A percentile compares a stretch with the other conserved stretches of the same genome.
Evolutionary conservation across 2,797 vertebrate species (phyloP).

Genomic region (Vespertilio murinus): DNA sequence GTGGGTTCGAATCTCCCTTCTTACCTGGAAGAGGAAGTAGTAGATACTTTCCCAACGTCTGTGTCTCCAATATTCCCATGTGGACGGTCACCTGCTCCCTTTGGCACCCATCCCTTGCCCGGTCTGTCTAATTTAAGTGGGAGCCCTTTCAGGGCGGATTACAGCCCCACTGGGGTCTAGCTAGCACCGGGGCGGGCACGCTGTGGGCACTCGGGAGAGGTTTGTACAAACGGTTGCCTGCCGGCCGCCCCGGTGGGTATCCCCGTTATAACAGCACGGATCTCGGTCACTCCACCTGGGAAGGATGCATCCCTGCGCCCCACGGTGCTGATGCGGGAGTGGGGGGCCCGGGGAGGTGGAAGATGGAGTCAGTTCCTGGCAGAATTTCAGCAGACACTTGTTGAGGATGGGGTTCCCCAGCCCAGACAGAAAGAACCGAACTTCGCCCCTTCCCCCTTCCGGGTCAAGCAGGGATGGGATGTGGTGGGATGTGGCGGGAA

Average conservation of each 20-base stretch:
- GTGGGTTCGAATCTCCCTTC: neutral
- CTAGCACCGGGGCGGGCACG: no score
- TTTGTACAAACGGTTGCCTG: neutral
- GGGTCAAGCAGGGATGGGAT: neutral
- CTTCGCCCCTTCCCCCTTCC: neutral
- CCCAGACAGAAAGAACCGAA: neutral
- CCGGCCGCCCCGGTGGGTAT: fast-evolving
- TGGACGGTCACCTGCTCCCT: neutral
- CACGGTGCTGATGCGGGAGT: neutral
- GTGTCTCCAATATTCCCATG: neutral
- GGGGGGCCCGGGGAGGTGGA: neutral
- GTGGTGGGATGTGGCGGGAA: neutral
- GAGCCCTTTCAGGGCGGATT: neutral
- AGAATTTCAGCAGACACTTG: neutral
- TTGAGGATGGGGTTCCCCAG: neutral
- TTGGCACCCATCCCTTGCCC: neutral
- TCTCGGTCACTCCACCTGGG: neutral
- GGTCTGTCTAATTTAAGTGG: neutral
- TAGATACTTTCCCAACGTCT: neutral
- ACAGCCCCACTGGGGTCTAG: neutral
- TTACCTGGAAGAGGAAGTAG: neutral
- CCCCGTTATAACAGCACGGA: neutral
- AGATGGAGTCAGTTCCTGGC: no score
- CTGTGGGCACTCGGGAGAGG: no score
- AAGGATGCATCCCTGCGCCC: neutral